Base-by-base conservation (phyloP, 1,140 invertebrate species). In the Pentalonia nigronervosa region DNA sequence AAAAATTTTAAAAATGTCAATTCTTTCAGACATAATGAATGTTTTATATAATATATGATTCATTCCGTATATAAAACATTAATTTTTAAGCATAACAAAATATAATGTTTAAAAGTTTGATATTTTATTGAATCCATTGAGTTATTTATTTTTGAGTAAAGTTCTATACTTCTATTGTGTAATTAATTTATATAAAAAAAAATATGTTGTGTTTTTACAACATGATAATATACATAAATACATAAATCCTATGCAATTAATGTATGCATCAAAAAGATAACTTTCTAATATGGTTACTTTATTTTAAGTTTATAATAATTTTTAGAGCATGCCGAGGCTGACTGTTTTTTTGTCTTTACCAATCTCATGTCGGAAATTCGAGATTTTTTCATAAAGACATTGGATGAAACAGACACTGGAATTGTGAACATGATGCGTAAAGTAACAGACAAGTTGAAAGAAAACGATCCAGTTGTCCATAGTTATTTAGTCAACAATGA, bases 301-400 rank as follows among this genome's bases (percentile, higher is more conserved):
- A 93, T 94, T 94, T 83, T 41, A 47, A 3, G 53, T 84, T 67
- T 76, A 17, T 90, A 56, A 88, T 67, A 94, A 94, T 94, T 94
- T 96, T 87, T 95, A 98, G 98, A 97, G 95, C 96, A 98, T 95
- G 99, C 99, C 1, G 99, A 99, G 95, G 98, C 99, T 0, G 99
- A 99, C 95, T 98, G 98, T 93, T 99, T 99, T 95, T 99, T 99
- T 95, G 99, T 98, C 95, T 99, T 99, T 95, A 99, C 99, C 4
- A 98, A 99, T 95, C 95, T 99, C 45, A 99, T 99, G 99, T 97
- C 97, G 3, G 99, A 99, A 95, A 99, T 99, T 88, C 96, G 99
- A 67, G 99, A 99, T 95, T 99, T 99, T 95, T 99, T 99, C 95
- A 99, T 99, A 94, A 98, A 98, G 95, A 98, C 98, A 0, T 95